A percentile compares a stretch with the other conserved stretches of the same genome.
Evolutionary conservation across 2,797 vertebrate genomes (phyloP).

Genomic region (Propithecus deckenii): DNA sequence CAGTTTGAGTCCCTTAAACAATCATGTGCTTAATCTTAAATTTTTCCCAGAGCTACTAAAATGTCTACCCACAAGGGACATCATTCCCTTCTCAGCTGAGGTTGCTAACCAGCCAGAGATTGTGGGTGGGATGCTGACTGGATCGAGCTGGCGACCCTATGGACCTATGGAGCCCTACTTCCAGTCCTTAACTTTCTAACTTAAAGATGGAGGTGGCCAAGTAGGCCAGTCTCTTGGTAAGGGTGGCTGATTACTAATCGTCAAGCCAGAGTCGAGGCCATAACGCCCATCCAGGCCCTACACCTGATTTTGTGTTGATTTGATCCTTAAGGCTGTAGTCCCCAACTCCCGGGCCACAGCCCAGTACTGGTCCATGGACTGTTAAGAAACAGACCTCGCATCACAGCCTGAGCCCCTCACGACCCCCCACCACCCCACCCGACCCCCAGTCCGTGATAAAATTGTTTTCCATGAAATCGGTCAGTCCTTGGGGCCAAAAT

Average conservation of each 20-base stretch:
- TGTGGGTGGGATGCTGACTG: neutral
- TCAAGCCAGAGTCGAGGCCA: neutral
- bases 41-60: neutral
- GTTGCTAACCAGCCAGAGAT: neutral
- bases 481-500: no score
- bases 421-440: no score
- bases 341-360: no score
- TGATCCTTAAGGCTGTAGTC: neutral
- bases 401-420: no score
- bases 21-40: neutral
- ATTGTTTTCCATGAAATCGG: no score
- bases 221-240: neutral
- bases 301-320: neutral
- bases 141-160: neutral
- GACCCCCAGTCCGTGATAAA: no score
- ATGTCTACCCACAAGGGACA: neutral
- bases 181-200: neutral
- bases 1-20: neutral
- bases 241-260: neutral
- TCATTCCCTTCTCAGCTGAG: neutral
- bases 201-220: neutral
- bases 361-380: no score
- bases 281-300: neutral
- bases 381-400: no score
- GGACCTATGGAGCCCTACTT: neutral